Evolutionary conservation across 2,888 invertebrate species (phyloP), one percentile per base, ranked within the genome.

Genomic region (Galeopsomyia nigrocyanea): DNA sequence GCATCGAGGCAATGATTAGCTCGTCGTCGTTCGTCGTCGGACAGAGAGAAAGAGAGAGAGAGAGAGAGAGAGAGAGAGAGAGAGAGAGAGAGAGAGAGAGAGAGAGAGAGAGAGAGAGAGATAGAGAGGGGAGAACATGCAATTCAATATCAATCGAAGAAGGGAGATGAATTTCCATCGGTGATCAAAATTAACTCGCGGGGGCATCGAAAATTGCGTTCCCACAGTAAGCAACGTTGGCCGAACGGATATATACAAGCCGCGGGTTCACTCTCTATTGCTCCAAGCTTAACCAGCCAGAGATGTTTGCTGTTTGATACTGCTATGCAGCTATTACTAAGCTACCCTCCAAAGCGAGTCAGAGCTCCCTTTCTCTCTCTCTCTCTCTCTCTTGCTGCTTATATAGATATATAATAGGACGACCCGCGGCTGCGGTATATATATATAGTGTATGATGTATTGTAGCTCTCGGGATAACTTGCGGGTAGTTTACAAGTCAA

Each of bases 281-380:
- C 39, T 39, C 39, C 39, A 39, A 39, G 39, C 39, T 39, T 39
- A 39, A 7, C 39, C 39, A 10, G 10, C n/a, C 26, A 56, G 65
- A 67, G 67, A 67, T 67, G 67, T 67, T 67, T 67, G 67, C 67
- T 26, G 58, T 67, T 67, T 67, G 67, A 67, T 67, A 67, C 67
- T n/a, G 39, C 58, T n/a, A 5, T 26, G 26, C 26, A 26, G 65
- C 65, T 65, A 65, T 65, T 65, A 56, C 65, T 47, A 22, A 47
- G 56, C 65, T 49, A 65, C 26, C 50, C 39, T 6, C 19, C 53
- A 13, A 26, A 39, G 39, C 5, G 39, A 39, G 13, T 5, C 3
- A 26, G 26, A 26, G 26, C n/a, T n/a, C n/a, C n/a, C 62, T 58
- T 10, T n/a, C n/a, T 19, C 58, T 56, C 21, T 22, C 17, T 39